These are phyloP conservation scores for Aleiodes alternator DNA, from an alignment of 2,888 invertebrate genomes.

Conservation along the genomic window DNA sequence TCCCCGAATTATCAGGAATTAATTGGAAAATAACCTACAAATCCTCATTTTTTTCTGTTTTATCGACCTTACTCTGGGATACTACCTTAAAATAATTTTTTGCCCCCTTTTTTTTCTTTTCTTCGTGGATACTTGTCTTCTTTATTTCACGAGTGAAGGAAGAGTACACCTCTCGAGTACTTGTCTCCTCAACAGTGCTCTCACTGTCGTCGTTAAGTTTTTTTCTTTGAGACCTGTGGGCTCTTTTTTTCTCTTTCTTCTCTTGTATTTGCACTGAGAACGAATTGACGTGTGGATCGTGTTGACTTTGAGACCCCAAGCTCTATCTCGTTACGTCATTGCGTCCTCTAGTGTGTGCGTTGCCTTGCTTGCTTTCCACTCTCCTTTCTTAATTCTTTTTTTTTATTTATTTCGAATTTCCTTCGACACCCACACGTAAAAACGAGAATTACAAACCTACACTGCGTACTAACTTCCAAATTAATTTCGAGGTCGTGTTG, in stretches of 20 bases:
- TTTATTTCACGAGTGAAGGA: constrained; percentile 34
- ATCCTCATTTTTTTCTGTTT: too few relatives aligned
- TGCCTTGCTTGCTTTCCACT: constrained; percentile 10
- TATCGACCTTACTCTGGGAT: too few relatives aligned
- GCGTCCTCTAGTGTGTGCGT: constrained; percentile 7
- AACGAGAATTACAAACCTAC: neutral
- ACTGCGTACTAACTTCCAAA: neutral
- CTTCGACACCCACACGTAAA: constrained; percentile 23
- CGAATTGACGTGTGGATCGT: constrained; percentile 50
- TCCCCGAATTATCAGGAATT: constrained; percentile 1
- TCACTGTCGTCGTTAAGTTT: constrained; percentile 45
- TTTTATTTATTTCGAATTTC: constrained; percentile 21
- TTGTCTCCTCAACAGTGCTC: constrained; percentile 47
- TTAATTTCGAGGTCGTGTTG: constrained; percentile 9
- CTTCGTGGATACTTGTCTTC: constrained; percentile 19
- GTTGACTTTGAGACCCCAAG: constrained; percentile 44
- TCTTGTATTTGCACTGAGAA: constrained; percentile 46
- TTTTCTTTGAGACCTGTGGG: constrained; percentile 3
- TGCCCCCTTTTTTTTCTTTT: constrained; percentile 5
- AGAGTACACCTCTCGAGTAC: constrained; percentile 15
- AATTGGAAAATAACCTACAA: too few relatives aligned
- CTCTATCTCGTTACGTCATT: constrained; percentile 45
- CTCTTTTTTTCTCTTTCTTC: constrained; percentile 28
- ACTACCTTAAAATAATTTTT: neutral
- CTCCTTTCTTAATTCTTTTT: constrained; percentile 2